Percentiles rank a stretch among this genome's conserved stretches.
Conservation (phyloP, 2,888 invertebrate genomes). For the Idaea straminata region DNA sequence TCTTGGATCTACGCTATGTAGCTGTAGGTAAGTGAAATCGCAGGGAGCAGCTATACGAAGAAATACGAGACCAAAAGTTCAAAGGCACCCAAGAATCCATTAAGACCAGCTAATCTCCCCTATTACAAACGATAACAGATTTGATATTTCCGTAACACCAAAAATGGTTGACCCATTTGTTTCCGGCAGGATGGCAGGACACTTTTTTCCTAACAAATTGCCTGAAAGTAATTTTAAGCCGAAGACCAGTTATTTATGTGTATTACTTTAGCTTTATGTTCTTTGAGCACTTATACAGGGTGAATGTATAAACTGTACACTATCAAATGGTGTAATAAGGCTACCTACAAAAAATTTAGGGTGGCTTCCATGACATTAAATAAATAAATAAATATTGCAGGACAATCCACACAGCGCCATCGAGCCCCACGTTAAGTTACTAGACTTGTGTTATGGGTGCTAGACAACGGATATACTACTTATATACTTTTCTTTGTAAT, state of each 20-base stretch:
- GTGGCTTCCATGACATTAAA: no score
- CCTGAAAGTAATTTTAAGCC: conserved; percentile 74
- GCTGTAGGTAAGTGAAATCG: no score
- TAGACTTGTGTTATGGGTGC: no score
- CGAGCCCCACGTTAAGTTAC: no score
- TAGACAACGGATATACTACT: no score
- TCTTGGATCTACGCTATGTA: no score
- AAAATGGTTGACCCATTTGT: conserved; percentile 72
- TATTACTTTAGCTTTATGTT: conserved; percentile 57
- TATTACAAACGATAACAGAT: conserved; percentile 47
- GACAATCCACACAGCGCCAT: no score
- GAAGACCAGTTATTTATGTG: conserved; percentile 70
- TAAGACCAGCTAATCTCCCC: background rate
- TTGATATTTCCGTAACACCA: conserved; percentile 61
- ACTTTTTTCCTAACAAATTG: conserved; percentile 74
- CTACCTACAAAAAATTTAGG: no score
- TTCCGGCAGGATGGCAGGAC: conserved; percentile 45
- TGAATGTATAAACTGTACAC: background rate
- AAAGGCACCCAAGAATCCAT: background rate
- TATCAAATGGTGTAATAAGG: no score
- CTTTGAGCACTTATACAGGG: conserved; percentile 26
- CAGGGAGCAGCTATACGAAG: no score
- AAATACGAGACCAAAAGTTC: background rate
- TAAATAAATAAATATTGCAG: no score
- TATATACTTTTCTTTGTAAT: no score